Base-by-base conservation (phyloP, 2,797 vertebrate genomes). In the Thalassophryne amazonica region DNA sequence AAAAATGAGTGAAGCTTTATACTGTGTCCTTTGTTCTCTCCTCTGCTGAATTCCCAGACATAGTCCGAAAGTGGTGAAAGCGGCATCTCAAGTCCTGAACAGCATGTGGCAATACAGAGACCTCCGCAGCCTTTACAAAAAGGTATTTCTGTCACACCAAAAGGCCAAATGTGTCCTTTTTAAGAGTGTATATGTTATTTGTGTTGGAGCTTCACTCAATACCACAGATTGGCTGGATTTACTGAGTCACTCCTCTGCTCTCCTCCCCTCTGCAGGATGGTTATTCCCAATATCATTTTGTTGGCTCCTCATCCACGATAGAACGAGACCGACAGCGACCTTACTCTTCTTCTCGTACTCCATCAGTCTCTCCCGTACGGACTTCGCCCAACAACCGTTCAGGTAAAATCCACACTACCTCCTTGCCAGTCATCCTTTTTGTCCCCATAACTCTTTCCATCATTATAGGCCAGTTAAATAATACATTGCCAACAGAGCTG, bases 81-180 rank as follows among this genome's bases (percentile, higher is more conserved):
- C 97, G 5, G 97, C 97, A 50, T 98, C 97, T 84, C 97, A 99
- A 90, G 97, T 99, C 78, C 92, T 99, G 43, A 99, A 93, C 90
- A 99, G 96, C 84, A 98, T 99, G 97, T 99, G 97, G 97, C 97
- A 99, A 79, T 99, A 99, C 88, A 92, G 97, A 84, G 97, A 99
- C 83, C 93, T 99, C 68, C 94, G 97, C 83, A 97, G 94, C 90
- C 94, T 99, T 75, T 99, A 99, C 92, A 99, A 98, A 68, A 99
- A 99, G 97, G 97, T 98, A 93, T 34, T 15, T 5, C 17, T 4
- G 21, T 6, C 21, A 14, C 30, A 15, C 38, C 18, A 28, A 24
- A 8, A 4, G 30, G 5, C 19, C 15, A 2, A 13, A 4, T 8
- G 6, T n/a, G n/a, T 19, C 51, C 45, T 13, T 10, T 15, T 31